Evolutionary conservation across 1,140 invertebrate genomes (phyloP), one percentile per base, ranked within the genome.

Genomic region (Brachionus koreanus): DNA sequence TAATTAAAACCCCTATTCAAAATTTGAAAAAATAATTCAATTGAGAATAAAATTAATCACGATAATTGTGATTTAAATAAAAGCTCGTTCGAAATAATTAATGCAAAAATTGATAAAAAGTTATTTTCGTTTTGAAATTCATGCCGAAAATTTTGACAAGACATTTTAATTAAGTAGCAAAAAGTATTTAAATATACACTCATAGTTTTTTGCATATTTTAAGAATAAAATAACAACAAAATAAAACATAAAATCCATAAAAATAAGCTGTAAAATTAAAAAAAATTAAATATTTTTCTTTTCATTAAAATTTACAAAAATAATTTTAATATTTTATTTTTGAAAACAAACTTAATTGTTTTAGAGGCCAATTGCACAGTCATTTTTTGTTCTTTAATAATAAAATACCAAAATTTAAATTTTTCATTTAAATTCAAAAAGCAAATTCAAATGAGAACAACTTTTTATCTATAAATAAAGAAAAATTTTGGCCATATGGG

Each of bases 61-160:
- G 1, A 29, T 29, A 29, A 29, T 29, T 29, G 1, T 29, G 3
- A 2, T 29, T 29, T 2, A 29, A 29, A 1, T 29, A 29, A 29
- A 29, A 29, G 29, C 29, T 29, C 1, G 3, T 29, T 29, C 29
- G 29, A 29, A 29, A 29, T 2, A 29, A 2, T 3, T 29, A 29
- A 29, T 29, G 29, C 29, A 57, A 57, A 57, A 57, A 57, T 57
- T 57, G 49, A 69, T 16, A 16, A 37, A 69, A 69, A 69, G 65
- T 69, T 69, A 69, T 69, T 69, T 69, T 69, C 65, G 65, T 69
- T 69, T 69, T 69, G 65, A 69, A 69, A 69, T 69, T 69, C 39
- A 10, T 69, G n/a, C 16, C 16, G 4, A 39, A 69, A 69, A 69
- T 69, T 69, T 69, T 37, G 35, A 37, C 33, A 69, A 69, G 33